Evolutionary conservation across 2,888 invertebrate genomes (phyloP).

Genomic region (Elmis aenea): DNA sequence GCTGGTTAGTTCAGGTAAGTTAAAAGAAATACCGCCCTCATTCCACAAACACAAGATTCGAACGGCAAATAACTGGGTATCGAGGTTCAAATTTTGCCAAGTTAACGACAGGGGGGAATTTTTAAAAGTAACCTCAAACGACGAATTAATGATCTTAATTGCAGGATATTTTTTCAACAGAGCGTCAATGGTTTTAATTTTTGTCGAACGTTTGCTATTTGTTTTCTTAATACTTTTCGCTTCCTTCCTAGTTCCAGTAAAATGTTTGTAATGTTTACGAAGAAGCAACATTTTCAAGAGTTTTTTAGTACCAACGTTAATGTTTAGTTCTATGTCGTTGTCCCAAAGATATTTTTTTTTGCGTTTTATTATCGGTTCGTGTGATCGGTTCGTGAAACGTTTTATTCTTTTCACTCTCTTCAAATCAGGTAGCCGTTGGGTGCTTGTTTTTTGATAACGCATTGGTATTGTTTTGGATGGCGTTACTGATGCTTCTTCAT

Average conservation of each 20-base stretch:
- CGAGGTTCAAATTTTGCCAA: conserved; percentile 49
- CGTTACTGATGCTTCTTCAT: too few relatives aligned
- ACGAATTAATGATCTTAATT: conserved; percentile 46
- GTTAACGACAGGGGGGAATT: conserved; percentile 49
- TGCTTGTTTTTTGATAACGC: conserved; percentile 6
- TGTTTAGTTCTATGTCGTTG: conserved; percentile 11
- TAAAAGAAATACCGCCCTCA: conserved; percentile 50
- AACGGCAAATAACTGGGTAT: conserved; percentile 49
- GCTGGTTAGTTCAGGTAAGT: conserved; percentile 21
- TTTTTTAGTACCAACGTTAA: conserved; percentile 23
- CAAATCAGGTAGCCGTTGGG: background rate
- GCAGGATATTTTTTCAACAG: conserved; percentile 45
- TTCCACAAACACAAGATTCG: conserved; percentile 53
- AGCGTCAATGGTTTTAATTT: conserved; percentile 23
- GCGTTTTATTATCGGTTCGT: too few relatives aligned
- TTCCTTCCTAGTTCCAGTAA: background rate
- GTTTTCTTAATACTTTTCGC: too few relatives aligned
- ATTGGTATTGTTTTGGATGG: conserved; percentile 8
- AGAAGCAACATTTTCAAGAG: conserved; percentile 16
- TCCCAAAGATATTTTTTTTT: conserved; percentile 4
- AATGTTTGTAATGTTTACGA: conserved; percentile 1
- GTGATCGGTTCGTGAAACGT: conserved; percentile 6
- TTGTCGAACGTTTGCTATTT: background rate
- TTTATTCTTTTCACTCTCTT: conserved; percentile 3
- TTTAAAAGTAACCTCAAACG: conserved; percentile 47